phyloP scores from a whole-genome alignment of 2,113 vertebrate genomes.

The Planiliza haematocheilus region DNA sequence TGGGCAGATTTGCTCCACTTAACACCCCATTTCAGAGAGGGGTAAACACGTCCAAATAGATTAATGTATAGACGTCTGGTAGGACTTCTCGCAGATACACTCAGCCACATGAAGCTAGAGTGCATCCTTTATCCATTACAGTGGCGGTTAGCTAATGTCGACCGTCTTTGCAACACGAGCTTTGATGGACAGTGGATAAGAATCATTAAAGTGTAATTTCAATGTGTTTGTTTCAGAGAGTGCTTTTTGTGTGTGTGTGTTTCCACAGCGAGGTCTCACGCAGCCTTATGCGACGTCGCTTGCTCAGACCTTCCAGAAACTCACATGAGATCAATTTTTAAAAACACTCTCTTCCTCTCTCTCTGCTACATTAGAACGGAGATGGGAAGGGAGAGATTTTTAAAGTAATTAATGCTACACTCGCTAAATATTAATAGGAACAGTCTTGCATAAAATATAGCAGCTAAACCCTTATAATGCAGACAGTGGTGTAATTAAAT shows the following conservation, averaged over 20 bases:
- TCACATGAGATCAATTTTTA: constrained; percentile 94
- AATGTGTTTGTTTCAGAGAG: constrained; percentile 34
- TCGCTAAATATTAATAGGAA: constrained; percentile 99
- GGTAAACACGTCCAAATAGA: constrained; percentile 72
- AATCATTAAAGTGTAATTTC: constrained; percentile 29
- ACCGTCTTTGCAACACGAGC: constrained; percentile 32
- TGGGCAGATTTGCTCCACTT: constrained; percentile 77
- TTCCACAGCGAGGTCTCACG: constrained; percentile 37
- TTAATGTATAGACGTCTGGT: constrained; percentile 44
- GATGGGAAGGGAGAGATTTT: constrained; percentile 92
- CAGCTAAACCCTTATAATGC: constrained; percentile 94
- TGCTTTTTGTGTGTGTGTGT: constrained; percentile 23
- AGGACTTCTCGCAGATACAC: constrained; percentile 41
- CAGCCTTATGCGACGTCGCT: constrained; percentile 85
- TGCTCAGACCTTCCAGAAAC: constrained; percentile 93
- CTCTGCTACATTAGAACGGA: constrained; percentile 91
- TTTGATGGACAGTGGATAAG: constrained; percentile 52
- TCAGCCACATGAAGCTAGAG: constrained; percentile 33
- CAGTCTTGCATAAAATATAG: constrained; percentile 98
- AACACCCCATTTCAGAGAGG: constrained; percentile 67
- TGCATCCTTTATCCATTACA: constrained; percentile 70
- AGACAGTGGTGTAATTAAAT: constrained; percentile 94
- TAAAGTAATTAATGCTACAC: constrained; percentile 98
- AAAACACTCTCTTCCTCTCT: constrained; percentile 87
- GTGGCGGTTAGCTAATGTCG: constrained; percentile 30